Evolutionary conservation across 2,797 vertebrate genomes (phyloP), one percentile per base, ranked within the genome.

Genomic region (Melanotaenia nigrans): DNA sequence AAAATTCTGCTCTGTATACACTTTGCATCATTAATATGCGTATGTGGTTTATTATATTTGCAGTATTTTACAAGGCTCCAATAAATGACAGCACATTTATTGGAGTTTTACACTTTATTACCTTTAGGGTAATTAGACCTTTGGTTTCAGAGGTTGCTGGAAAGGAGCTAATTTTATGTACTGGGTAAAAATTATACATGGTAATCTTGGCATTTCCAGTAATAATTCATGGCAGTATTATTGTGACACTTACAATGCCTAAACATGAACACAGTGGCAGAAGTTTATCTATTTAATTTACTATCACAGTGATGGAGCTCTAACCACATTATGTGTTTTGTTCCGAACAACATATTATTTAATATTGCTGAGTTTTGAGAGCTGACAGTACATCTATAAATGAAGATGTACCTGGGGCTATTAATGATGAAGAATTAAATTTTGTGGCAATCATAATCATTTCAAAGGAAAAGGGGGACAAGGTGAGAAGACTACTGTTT

Each of bases 301-400:
- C 24, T 0, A 25, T 33, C 51, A 55, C 28, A 45, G 28, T 42
- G 49, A 61, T 32, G 3, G 13, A 33, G 25, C 28, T 33, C 24
- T 14, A 62, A 36, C 49, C 24, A 13, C n/a, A 49, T 42, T 55
- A n/a, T 18, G 32, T 35, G 53, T 65, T 72, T 58, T n/a, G 54
- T 16, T 57, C 61, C 33, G 49, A 22, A 28, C 56, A 57, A 11
- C 22, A 24, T 51, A 38, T 47, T 47, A 36, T 9, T 42, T 33
- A n/a, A 10, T 22, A 8, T 28, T 35, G 5, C 5, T 28, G 49
- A 36, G 28, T 24, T 56, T 51, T 55, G 0, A 33, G n/a, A 36
- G 1, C 53, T 22, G n/a, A 35, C 61, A 63, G 25, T 16, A 36
- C 14, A 18, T 49, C 54, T 22, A 36, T 20, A 57, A 65, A 65